Base-by-base conservation (phyloP, 2,113 vertebrate species). In the Anser brachyrhynchus region DNA sequence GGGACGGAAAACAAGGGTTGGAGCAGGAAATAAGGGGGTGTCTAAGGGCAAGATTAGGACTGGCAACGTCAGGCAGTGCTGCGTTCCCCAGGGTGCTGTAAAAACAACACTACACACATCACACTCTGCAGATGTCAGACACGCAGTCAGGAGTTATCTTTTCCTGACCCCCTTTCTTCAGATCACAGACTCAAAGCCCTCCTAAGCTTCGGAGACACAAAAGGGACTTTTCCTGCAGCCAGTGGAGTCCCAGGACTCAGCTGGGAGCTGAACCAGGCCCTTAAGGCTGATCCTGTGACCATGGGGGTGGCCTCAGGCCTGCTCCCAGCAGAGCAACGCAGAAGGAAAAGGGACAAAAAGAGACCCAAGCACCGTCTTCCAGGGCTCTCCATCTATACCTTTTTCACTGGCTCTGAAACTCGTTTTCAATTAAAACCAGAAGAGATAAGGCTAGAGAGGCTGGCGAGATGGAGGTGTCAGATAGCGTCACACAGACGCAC, bases 391-490 rank as follows among this genome's bases (percentile, higher is more conserved):
- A 31, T 6, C 46, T 61, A 9, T 0, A 20, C 65, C 62, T 49
- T 41, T 65, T 35, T 25, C 59, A 28, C 10, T 39, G n/a, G 35
- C 76, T 73, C 39, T 43, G 52, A 18, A 35, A 20, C 52, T 57
- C 69, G 9, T 46, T 86, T 90, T 55, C 73, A 82, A 9, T 92
- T 44, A 90, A 90, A 95, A 33, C 11, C 33, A 8, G 37, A 10
- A 10, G 58, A 93, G 91, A 87, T n/a, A 84, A 95, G 41, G 54
- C 0, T 0, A 41, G 52, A 62, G 49, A 66, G 39, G 51, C 9
- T 54, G 66, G 59, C 21, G 70, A 91, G 89, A 67, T 84, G 64
- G 79, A 90, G 23, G 22, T 16, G 70, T 58, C 93, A 79, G 94
- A 91, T 90, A 88, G 52, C 0, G 1, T 31, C 62, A 51, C 6